A percentile compares a stretch with the other conserved stretches of the same genome.
phyloP scores from a whole-genome alignment of 2,113 vertebrate genomes.

The Pelodiscus sinensis region DNA sequence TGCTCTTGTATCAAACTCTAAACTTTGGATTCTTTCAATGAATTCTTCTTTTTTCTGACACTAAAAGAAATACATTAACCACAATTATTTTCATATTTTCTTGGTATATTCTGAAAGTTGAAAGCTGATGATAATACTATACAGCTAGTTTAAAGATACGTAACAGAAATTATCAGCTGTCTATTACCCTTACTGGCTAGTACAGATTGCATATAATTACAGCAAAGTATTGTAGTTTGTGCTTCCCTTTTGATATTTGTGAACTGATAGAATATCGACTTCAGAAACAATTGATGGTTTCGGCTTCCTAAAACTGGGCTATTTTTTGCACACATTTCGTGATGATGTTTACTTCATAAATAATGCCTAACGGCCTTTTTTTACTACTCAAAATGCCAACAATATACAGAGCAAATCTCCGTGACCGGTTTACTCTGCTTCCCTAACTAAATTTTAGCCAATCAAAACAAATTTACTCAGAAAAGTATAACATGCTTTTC shows the following conservation, averaged over 20 bases:
- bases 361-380: not conserved
- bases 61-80: conserved; percentile 76
- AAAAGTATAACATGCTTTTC: not conserved
- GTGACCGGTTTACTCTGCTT: not conserved
- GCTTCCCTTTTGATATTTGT: not conserved
- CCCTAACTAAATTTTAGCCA: not conserved
- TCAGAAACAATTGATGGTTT: not conserved
- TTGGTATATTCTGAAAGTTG: not conserved
- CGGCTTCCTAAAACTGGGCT: not conserved
- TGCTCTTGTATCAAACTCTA: conserved; percentile 97
- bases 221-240: not conserved
- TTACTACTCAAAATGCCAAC: not conserved
- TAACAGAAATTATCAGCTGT: not conserved
- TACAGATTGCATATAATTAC: not conserved
- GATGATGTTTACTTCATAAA: not conserved
- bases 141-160: not conserved
- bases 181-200: not conserved
- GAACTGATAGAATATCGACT: not conserved
- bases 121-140: not conserved
- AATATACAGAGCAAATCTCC: not conserved
- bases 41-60: conserved; percentile 98
- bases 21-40: conserved; percentile 94
- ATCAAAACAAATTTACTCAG: not conserved
- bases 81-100: not conserved
- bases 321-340: not conserved